Evolutionary conservation across 2,888 invertebrate genomes (phyloP).

Genomic region (Lypha dubia): DNA sequence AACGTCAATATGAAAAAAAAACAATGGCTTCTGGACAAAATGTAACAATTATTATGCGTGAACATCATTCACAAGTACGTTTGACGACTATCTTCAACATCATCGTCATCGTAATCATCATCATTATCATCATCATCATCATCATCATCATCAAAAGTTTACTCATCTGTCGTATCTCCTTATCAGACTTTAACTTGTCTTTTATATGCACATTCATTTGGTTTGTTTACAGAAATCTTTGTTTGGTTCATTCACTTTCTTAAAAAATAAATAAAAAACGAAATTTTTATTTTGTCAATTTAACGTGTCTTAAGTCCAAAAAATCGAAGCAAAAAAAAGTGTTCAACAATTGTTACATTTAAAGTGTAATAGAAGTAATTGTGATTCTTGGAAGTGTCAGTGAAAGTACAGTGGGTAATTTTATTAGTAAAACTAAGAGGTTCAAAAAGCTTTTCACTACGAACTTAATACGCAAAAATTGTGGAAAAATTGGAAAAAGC

Average conservation of each 20-base stretch:
- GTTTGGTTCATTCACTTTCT: constrained; percentile 7
- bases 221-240: background rate
- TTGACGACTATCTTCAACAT: background rate
- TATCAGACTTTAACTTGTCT: constrained; percentile 7
- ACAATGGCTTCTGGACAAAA: constrained; percentile 54
- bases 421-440: background rate
- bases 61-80: constrained; percentile 46
- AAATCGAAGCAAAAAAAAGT: background rate
- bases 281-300: background rate
- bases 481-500: too few species aligned
- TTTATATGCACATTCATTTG: background rate
- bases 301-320: background rate
- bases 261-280: too few species aligned
- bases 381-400: background rate
- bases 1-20: constrained; percentile 49
- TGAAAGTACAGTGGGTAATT: background rate
- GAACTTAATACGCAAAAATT: too few species aligned
- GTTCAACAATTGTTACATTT: background rate
- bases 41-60: constrained; percentile 65
- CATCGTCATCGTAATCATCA: background rate
- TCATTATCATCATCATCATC: background rate
- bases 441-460: background rate
- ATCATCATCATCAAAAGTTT: background rate
- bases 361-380: background rate
- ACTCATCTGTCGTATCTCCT: background rate